phyloP scores from a whole-genome alignment of 2,797 vertebrate species.

The Sebastes hopkinsi region DNA sequence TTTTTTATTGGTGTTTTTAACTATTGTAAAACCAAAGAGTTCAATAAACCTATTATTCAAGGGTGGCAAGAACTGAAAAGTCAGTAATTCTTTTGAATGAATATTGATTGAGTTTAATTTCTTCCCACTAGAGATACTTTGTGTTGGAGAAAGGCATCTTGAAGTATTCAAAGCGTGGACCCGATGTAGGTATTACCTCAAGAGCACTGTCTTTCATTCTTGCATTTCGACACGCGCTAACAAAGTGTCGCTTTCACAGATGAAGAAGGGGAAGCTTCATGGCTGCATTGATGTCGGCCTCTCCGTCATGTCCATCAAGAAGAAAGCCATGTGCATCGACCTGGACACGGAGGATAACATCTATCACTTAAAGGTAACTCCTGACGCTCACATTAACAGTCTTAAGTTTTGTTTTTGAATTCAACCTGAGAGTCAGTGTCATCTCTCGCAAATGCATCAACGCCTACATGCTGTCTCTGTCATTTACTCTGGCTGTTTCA shows the following conservation, averaged over 20 bases:
- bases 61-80: not conserved
- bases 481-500: not conserved
- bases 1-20: not conserved
- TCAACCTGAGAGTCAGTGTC: not conserved
- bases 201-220: not conserved
- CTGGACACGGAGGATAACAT: constrained; percentile 95
- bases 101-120: constrained; percentile 22
- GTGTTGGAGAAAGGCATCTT: constrained; percentile 94
- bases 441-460: not conserved
- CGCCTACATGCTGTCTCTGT: not conserved
- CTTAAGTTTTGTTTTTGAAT: not conserved
- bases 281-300: constrained; percentile 97
- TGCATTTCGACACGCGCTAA: not conserved
- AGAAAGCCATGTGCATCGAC: constrained; percentile 94
- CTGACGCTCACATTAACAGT: not conserved
- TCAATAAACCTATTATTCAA: not conserved
- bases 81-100: not conserved
- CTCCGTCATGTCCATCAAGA: constrained; percentile 97
- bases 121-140: constrained; percentile 90
- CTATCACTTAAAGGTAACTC: constrained; percentile 93
- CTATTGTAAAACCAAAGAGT: not conserved
- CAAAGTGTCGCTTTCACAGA: constrained; percentile 69
- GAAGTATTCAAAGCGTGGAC: constrained; percentile 91
- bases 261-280: constrained; percentile 92
- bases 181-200: constrained; percentile 86